Conservation (phyloP, 1,140 invertebrate genomes). For the Hestina assimilis region DNA sequence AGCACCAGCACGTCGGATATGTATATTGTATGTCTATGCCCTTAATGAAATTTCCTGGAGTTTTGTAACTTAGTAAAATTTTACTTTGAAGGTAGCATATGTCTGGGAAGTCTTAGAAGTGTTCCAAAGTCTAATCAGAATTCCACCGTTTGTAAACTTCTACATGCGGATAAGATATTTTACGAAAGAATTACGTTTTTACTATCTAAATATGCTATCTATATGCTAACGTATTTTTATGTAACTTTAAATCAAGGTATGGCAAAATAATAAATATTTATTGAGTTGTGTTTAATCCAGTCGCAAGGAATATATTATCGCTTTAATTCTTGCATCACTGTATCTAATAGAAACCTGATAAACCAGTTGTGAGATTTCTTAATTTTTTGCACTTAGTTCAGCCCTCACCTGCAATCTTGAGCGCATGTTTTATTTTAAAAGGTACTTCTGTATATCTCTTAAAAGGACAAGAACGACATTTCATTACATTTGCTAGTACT, state of each 20-base stretch:
- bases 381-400: conserved; percentile 13
- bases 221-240: not conserved
- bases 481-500: conserved; percentile 7
- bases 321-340: conserved; percentile 5
- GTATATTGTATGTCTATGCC: too few species aligned
- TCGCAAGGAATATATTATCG: not conserved
- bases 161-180: too few species aligned
- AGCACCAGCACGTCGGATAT: too few species aligned
- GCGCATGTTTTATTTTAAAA: conserved; percentile 16
- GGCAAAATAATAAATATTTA: not conserved
- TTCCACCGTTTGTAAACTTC: too few species aligned
- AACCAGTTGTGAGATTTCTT: conserved; percentile 15
- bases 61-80: too few species aligned
- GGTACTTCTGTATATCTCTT: conserved; percentile 7
- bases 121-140: too few species aligned
- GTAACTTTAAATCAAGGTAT: not conserved
- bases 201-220: too few species aligned
- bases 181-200: too few species aligned
- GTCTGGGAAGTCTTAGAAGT: too few species aligned
- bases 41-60: too few species aligned
- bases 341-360: conserved; percentile 9
- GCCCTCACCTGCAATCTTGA: conserved; percentile 8
- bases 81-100: too few species aligned
- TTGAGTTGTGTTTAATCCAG: not conserved
- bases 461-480: conserved; percentile 22